phyloP scores from a whole-genome alignment of 2,113 vertebrate species.

The Ammospiza nelsoni region DNA sequence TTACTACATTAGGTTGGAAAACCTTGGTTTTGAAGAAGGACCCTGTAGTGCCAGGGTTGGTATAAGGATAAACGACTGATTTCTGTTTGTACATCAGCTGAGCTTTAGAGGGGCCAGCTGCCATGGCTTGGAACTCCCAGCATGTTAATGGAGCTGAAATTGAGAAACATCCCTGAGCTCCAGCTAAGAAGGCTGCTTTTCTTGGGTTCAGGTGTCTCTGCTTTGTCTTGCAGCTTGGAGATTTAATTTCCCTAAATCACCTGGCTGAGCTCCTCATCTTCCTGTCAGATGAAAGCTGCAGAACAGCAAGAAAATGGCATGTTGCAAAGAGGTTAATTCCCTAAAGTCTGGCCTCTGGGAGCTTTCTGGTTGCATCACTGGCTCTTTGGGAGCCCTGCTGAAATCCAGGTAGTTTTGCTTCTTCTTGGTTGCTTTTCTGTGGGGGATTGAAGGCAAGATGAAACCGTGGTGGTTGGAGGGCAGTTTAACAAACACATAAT shows the following conservation, averaged over 20 bases:
- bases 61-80: background rate
- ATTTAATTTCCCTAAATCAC: background rate
- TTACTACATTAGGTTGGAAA: background rate
- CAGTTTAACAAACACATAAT: background rate
- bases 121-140: background rate
- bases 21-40: background rate
- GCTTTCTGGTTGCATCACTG: background rate
- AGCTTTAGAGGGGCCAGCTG: background rate
- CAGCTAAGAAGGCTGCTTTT: background rate
- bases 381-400: background rate
- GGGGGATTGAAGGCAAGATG: background rate
- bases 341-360: background rate
- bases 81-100: background rate
- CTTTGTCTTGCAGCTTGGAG: background rate
- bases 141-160: background rate
- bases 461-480: background rate
- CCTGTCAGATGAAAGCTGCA: background rate
- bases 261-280: background rate
- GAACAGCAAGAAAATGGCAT: background rate
- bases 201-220: background rate
- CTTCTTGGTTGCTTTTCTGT: background rate
- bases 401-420: background rate
- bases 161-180: background rate
- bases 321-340: background rate
- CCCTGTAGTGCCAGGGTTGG: background rate